These are phyloP conservation scores for Cettia cetti DNA, from an alignment of 2,113 vertebrate genomes.

Conservation along the genomic window DNA sequence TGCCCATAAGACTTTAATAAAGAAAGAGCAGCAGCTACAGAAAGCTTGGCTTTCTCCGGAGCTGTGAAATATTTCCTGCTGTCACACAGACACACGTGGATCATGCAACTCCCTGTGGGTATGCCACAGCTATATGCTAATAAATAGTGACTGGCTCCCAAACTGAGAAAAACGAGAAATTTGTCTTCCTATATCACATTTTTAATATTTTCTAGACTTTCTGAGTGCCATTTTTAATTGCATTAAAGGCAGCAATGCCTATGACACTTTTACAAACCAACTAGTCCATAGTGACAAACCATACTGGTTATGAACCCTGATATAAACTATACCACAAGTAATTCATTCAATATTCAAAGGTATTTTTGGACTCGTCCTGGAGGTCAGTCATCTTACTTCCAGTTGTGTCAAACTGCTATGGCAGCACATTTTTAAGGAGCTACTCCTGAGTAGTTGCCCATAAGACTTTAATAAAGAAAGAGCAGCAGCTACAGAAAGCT, in stretches of 20 bases:
- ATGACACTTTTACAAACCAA: background rate
- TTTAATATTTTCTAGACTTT: background rate
- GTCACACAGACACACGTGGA: accelerated
- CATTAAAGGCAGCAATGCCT: background rate
- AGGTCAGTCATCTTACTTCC: background rate
- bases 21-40: background rate
- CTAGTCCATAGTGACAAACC: background rate
- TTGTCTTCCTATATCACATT: background rate
- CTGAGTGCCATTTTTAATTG: background rate
- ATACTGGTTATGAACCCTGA: background rate
- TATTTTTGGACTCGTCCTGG: background rate
- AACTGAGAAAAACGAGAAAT: background rate
- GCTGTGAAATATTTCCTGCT: background rate
- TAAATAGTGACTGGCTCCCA: background rate
- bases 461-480: background rate
- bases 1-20: background rate
- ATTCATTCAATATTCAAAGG: background rate
- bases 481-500: background rate
- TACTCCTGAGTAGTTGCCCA: background rate
- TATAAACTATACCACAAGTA: background rate
- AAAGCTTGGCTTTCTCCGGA: background rate
- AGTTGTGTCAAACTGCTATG: background rate
- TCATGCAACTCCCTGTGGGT: accelerated
- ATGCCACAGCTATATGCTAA: background rate
- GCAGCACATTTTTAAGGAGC: slow-evolving; percentile 20